Evolutionary conservation across 1,140 invertebrate species (phyloP).

Genomic region (Mactra quadrangularis): DNA sequence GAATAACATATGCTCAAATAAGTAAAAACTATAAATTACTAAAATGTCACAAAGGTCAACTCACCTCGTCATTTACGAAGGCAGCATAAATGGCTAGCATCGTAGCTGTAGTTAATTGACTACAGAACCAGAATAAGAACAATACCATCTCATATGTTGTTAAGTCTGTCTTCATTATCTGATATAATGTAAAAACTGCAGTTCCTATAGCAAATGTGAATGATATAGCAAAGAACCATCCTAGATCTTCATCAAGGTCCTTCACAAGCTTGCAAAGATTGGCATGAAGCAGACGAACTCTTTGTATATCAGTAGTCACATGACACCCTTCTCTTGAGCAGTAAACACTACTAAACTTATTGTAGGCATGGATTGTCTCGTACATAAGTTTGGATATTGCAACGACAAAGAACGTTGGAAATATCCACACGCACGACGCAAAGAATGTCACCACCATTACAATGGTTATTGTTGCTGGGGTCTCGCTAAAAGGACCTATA

Average conservation of each 20-base stretch:
- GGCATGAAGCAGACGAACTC: constrained; percentile 33
- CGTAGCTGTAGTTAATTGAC: not conserved
- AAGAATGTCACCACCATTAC: not conserved
- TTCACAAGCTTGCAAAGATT: constrained; percentile 40
- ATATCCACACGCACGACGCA: not conserved
- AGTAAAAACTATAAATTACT: not conserved
- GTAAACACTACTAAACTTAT: not conserved
- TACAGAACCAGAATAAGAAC: constrained; percentile 18
- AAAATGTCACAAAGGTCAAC: not conserved
- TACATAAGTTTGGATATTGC: not conserved
- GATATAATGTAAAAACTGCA: constrained; percentile 22
- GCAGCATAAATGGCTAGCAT: constrained; percentile 14
- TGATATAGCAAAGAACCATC: constrained; percentile 11
- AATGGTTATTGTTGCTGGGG: not conserved
- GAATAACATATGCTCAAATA: not conserved
- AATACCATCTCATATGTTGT: not conserved
- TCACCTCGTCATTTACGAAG: constrained; percentile 17
- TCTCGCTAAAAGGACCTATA: not conserved
- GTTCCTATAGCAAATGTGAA: not conserved
- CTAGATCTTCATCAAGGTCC: constrained; percentile 28
- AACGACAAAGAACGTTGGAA: not conserved
- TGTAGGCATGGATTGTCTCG: not conserved
- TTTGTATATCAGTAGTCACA: constrained; percentile 9
- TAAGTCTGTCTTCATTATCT: not conserved
- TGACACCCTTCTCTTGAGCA: not conserved